These are phyloP conservation scores for Drosophila mimica DNA, from an alignment of 2,888 invertebrate genomes.

Conservation along the genomic window DNA sequence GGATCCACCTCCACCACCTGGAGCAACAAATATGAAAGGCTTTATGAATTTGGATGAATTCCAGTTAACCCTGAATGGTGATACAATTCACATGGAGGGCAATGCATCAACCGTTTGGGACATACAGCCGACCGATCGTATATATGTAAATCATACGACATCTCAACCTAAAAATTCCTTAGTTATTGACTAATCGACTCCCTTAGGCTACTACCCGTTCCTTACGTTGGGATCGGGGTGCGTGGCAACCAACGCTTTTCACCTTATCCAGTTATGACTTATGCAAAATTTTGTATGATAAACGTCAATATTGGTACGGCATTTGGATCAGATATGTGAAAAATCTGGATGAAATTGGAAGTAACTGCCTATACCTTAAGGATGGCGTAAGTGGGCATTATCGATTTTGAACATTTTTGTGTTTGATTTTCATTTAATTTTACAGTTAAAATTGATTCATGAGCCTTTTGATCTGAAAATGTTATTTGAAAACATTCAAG, in stretches of 20 bases:
- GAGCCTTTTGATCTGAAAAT: conserved; percentile 61
- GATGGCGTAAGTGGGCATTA: background rate
- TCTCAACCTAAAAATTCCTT: background rate
- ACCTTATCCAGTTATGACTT: conserved; percentile 29
- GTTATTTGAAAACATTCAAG: conserved; percentile 33
- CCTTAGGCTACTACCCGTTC: conserved; percentile 7
- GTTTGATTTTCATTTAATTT: background rate
- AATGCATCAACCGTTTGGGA: conserved; percentile 49
- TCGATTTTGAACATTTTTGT: background rate
- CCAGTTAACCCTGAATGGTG: conserved; percentile 14
- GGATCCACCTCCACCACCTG: conserved; percentile 32
- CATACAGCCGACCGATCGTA: conserved; percentile 48
- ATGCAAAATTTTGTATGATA: conserved; percentile 55
- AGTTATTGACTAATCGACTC: background rate
- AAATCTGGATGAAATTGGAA: conserved; percentile 33
- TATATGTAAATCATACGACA: conserved; percentile 35
- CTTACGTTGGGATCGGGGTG: conserved; percentile 52
- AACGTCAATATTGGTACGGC: conserved; percentile 58
- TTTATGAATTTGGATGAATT: conserved; percentile 30
- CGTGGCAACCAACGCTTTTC: conserved; percentile 62
- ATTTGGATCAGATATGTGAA: conserved; percentile 40
- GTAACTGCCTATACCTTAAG: background rate
- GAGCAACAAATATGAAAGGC: conserved; percentile 3
- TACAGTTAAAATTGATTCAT: conserved; percentile 52
- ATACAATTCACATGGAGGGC: conserved; percentile 46